Conservation (phyloP, 2,888 invertebrate species). For the Plagodis dolabraria region DNA sequence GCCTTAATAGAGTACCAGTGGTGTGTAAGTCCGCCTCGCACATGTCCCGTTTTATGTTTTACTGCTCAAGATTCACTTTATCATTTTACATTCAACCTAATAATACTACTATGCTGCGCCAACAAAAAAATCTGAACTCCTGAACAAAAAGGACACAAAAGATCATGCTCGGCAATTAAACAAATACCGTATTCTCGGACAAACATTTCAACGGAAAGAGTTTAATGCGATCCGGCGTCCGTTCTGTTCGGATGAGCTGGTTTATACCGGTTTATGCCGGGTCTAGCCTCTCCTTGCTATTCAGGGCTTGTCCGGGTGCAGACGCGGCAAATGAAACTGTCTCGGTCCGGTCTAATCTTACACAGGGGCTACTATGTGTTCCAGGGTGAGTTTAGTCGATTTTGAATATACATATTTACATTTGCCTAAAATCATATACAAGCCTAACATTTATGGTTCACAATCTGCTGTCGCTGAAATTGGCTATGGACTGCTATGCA, state of each 20-base stretch:
- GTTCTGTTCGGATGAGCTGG: slow-evolving; percentile 53
- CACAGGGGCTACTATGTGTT: slow-evolving; percentile 38
- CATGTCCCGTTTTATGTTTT: no score
- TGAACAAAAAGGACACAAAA: slow-evolving; percentile 7
- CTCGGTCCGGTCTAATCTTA: slow-evolving; percentile 56
- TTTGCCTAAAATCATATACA: no score
- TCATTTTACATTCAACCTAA: no score
- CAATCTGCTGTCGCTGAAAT: no score
- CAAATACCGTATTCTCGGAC: slow-evolving; percentile 17
- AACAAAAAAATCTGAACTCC: not conserved
- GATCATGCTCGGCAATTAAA: slow-evolving; percentile 33
- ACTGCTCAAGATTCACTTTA: no score
- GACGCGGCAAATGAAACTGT: slow-evolving; percentile 63
- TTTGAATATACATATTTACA: no score
- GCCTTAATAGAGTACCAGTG: no score
- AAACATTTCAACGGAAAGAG: slow-evolving; percentile 41
- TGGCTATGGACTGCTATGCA: no score
- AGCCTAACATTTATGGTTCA: no score
- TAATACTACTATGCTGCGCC: no score
- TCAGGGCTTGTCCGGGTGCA: slow-evolving; percentile 53
- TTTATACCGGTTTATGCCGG: slow-evolving; percentile 50
- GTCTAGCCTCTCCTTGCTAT: slow-evolving; percentile 55
- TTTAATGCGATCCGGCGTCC: slow-evolving; percentile 50
- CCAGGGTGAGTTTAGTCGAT: no score
- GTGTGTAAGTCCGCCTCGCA: no score